A percentile compares a stretch with the other conserved stretches of the same genome.
Evolutionary conservation across 2,113 vertebrate species (phyloP).

Genomic region (Eudorcas thomsonii): DNA sequence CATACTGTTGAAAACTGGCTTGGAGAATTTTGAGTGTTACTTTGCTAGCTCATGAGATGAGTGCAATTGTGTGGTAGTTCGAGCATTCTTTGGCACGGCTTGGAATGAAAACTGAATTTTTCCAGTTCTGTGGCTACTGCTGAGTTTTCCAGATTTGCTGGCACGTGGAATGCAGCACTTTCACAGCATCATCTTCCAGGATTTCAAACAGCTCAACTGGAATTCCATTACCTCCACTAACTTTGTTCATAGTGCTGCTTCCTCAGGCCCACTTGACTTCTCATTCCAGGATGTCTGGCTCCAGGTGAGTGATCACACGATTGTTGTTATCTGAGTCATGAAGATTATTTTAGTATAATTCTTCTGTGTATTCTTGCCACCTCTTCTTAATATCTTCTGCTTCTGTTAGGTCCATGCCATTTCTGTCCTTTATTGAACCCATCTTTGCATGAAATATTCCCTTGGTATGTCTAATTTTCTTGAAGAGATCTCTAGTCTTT

Average conservation of each 20-base stretch:
- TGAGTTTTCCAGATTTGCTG: not conserved
- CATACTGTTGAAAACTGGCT: not conserved
- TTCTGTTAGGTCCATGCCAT: not conserved
- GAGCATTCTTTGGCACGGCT: not conserved
- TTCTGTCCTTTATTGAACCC: not conserved
- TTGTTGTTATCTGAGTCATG: not conserved
- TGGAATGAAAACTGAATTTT: not conserved
- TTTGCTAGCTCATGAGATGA: not conserved
- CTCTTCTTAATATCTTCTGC: not conserved
- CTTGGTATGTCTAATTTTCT: not conserved
- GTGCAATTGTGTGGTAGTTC: accelerated
- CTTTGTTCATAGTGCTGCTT: not conserved
- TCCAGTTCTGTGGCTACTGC: not conserved
- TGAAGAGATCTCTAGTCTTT: not conserved
- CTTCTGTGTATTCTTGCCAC: not conserved
- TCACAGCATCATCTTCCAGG: not conserved
- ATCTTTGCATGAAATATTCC: not conserved
- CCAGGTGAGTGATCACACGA: not conserved
- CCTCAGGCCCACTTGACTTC: not conserved
- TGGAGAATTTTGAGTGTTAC: not conserved
- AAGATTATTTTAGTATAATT: not conserved
- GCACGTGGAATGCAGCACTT: not conserved
- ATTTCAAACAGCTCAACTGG: not conserved
- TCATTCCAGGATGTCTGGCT: not conserved
- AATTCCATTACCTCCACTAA: not conserved